Conservation (phyloP, 2,797 vertebrate genomes). For the Euphonia xanthogaster region DNA sequence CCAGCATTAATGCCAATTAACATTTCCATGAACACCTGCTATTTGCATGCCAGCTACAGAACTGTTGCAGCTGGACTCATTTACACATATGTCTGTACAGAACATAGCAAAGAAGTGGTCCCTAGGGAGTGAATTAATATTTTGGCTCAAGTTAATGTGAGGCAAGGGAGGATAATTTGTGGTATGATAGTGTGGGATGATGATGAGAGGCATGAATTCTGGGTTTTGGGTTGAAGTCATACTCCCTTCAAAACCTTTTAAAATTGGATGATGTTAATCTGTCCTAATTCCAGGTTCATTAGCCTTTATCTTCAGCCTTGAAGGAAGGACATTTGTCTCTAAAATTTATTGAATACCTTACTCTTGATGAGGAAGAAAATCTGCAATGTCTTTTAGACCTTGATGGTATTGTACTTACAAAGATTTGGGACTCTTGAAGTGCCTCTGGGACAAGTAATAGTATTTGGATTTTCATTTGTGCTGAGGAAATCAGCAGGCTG, state of each 20-base stretch:
- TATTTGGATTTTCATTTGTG: background rate
- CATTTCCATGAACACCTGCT: background rate
- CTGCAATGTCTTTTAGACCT: background rate
- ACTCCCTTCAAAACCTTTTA: slow-evolving; percentile 31
- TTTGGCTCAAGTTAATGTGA: background rate
- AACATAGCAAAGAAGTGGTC: background rate
- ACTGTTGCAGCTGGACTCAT: background rate
- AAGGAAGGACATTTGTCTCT: slow-evolving; percentile 5
- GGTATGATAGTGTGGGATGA: background rate
- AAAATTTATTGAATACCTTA: background rate
- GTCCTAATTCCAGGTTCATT: slow-evolving; percentile 34
- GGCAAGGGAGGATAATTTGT: background rate
- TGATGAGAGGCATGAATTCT: background rate
- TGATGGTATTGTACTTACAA: background rate
- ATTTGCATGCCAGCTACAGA: background rate
- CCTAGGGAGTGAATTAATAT: background rate
- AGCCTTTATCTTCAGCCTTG: slow-evolving; percentile 31
- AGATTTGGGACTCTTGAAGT: background rate
- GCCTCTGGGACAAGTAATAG: background rate
- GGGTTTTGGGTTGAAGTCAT: background rate
- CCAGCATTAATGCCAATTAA: background rate
- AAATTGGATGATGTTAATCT: slow-evolving; percentile 22
- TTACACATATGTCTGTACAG: background rate
- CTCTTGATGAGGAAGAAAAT: background rate
- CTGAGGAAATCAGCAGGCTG: background rate